Percentiles rank a stretch among this genome's conserved stretches.
phyloP scores from a whole-genome alignment of 2,113 vertebrate genomes.

The Otus sunia region DNA sequence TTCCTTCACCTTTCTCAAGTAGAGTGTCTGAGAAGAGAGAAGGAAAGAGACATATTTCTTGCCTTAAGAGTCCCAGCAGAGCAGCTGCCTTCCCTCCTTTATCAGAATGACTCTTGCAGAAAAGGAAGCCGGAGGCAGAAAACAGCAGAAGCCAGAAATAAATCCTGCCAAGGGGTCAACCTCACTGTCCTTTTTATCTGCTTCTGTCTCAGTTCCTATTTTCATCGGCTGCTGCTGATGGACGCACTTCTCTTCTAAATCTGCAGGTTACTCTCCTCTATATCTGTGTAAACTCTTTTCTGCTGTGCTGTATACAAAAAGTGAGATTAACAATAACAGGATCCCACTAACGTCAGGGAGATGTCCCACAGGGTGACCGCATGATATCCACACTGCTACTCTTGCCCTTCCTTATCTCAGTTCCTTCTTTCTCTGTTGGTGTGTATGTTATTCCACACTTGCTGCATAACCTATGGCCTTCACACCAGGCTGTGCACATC shows the following conservation, averaged over 20 bases:
- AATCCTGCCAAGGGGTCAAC: not conserved
- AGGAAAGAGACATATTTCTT: not conserved
- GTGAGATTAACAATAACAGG: conserved; percentile 18
- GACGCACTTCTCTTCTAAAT: not conserved
- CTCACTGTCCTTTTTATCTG: not conserved
- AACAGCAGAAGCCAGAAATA: not conserved
- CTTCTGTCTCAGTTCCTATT: conserved; percentile 11
- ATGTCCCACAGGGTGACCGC: not conserved
- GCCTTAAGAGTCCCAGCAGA: not conserved
- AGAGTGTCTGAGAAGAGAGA: not conserved
- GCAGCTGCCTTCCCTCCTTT: not conserved
- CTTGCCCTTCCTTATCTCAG: not conserved
- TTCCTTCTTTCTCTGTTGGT: not conserved
- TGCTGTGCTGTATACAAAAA: not conserved
- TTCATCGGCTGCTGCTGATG: not conserved
- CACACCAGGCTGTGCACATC: not conserved
- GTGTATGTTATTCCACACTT: not conserved
- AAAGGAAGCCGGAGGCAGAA: not conserved
- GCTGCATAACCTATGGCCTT: not conserved
- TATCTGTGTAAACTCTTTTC: not conserved
- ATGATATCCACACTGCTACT: not conserved
- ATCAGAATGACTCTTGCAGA: not conserved
- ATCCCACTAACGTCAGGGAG: not conserved
- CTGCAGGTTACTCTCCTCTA: not conserved
- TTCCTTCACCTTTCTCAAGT: not conserved